Percentiles rank a stretch among this genome's conserved stretches.
Conservation (phyloP, 2,113 vertebrate genomes). For the Apus apus region DNA sequence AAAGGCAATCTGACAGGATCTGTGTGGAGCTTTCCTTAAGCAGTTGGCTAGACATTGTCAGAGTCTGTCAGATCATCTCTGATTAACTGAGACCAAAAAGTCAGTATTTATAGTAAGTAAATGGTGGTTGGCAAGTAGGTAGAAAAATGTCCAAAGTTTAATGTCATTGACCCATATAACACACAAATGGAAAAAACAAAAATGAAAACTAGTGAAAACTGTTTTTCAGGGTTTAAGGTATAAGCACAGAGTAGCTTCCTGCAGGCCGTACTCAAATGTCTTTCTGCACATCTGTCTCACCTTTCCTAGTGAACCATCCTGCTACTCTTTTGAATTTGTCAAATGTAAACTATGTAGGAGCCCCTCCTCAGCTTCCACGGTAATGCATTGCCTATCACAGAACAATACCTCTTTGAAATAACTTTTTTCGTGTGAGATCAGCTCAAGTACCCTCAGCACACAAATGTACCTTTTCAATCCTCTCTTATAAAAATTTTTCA, state of each 20-base stretch:
- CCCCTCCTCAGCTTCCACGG: not conserved
- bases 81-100: slow-evolving; percentile 10
- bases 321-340: not conserved
- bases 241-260: not conserved
- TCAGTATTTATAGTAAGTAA: slow-evolving; percentile 50
- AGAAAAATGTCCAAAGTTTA: slow-evolving; percentile 11
- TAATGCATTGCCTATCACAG: not conserved
- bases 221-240: not conserved
- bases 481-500: not conserved
- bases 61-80: slow-evolving; percentile 20
- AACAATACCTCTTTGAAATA: not conserved
- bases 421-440: not conserved
- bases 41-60: not conserved
- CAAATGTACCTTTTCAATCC: not conserved
- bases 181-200: not conserved
- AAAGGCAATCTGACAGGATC: not conserved
- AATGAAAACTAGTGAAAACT: not conserved
- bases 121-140: not conserved
- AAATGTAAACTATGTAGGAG: not conserved
- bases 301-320: not conserved
- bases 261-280: not conserved
- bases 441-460: not conserved
- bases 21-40: not conserved
- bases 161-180: not conserved
- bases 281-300: not conserved